A percentile compares a stretch with the other conserved stretches of the same genome.
Evolutionary conservation across 2,797 vertebrate species (phyloP).

Genomic region (Telmatherina bonti): DNA sequence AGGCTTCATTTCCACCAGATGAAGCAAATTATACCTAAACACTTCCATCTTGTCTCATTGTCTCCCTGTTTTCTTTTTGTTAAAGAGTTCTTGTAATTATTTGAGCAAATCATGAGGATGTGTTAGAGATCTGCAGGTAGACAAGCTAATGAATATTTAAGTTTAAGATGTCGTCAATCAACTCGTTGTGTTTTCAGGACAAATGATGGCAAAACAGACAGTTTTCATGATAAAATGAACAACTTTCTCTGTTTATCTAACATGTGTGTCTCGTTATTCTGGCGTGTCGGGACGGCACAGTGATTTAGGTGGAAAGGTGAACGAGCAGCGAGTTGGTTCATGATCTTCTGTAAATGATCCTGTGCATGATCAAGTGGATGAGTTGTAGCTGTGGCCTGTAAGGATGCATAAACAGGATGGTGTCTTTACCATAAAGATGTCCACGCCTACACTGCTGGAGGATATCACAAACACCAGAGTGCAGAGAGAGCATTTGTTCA

Average conservation of each 20-base stretch:
- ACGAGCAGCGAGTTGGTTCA: background rate
- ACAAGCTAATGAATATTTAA: background rate
- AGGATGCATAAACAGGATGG: background rate
- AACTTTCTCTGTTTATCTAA: background rate
- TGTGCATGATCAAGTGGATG: background rate
- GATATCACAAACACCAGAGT: background rate
- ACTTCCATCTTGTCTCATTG: background rate
- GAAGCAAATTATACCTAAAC: background rate
- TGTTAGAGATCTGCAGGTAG: background rate
- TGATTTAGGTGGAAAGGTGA: background rate
- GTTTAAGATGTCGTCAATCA: background rate
- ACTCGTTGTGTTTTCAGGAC: too few species aligned
- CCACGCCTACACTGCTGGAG: background rate
- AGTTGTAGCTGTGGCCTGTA: background rate
- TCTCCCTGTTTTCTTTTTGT: background rate
- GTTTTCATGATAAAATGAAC: background rate
- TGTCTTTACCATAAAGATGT: too few species aligned
- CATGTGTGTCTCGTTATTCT: background rate
- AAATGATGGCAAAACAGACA: too few species aligned
- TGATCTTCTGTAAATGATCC: background rate
- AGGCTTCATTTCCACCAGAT: slow-evolving; percentile 1
- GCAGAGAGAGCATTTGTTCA: background rate
- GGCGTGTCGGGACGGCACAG: background rate
- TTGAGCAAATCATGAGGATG: background rate
- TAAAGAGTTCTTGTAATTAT: slow-evolving; percentile 2